Evolutionary conservation across 2,797 vertebrate species (phyloP), one percentile per base, ranked within the genome.

Genomic region (Danionella dracula): DNA sequence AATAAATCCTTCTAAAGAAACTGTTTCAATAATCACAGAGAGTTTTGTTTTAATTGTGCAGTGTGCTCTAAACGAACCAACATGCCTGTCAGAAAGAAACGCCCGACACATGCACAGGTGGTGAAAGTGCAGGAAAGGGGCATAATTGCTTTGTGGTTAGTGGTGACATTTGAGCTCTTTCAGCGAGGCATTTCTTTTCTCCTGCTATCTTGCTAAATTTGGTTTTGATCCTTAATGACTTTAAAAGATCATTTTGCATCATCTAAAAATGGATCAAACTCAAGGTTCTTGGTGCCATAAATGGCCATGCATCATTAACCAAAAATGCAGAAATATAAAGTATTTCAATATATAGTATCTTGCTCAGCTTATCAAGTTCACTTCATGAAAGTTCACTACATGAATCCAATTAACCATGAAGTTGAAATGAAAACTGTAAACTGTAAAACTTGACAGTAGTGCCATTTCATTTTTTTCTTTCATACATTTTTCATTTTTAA

Each of bases 81-180:
- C 34, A 4, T 31, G 29, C 15, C 40, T 13, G 31, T 29, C 31
- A 34, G 68, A 23, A 44, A n/a, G 44, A 34, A 41, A 60, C 48
- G 45, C 40, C 32, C 32, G 55, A 66, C 41, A 16, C 34, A 63
- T 69, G 51, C 54, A 58, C 73, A 75, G 73, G 64, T 75, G 73
- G 73, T 19, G 48, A 31, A 57, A 75, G 68, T 57, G 70, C 66
- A 59, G 62, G 60, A 61, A 68, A 75, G 65, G 53, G 31, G 17
- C 54, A 62, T 76, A 67, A 76, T 73, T 73, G 74, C 70, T 73
- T 64, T 64, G 70, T 59, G 70, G 70, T 70, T 55, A 58, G 62
- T 23, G n/a, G 44, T 67, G 74, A 70, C 63, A 70, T 70, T 68
- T 62, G 63, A 76, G 67, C 67, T 69, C 51, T 45, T 59, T 66